Evolutionary conservation across 2,113 vertebrate species (phyloP).

Genomic region (Micronycteris hirsuta): DNA sequence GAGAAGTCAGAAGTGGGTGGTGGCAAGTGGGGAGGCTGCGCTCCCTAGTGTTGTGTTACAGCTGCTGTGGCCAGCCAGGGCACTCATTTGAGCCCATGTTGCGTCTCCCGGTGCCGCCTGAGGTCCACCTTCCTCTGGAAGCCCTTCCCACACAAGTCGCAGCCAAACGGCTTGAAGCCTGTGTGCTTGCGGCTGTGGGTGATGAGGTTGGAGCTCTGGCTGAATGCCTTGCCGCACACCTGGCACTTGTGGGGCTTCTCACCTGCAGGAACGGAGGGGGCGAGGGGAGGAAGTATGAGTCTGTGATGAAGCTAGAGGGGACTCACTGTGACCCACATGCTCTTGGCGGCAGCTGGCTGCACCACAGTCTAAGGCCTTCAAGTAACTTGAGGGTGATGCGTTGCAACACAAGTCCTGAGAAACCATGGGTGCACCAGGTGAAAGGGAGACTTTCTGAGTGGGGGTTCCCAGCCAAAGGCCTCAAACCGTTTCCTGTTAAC

Average conservation of each 20-base stretch:
- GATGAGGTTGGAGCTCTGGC: conserved; percentile 99
- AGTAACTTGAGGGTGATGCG: not conserved
- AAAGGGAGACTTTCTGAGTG: conserved; percentile 34
- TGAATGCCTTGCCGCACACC: conserved; percentile 99
- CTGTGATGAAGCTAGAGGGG: not conserved
- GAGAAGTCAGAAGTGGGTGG: not conserved
- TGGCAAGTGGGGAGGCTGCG: conserved; percentile 22
- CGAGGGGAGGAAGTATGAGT: not conserved
- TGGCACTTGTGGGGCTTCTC: conserved; percentile 99
- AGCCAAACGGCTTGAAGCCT: conserved; percentile 98
- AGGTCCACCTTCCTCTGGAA: conserved; percentile 99
- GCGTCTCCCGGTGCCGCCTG: conserved; percentile 95
- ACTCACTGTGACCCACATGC: conserved; percentile 15
- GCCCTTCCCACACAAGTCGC: conserved; percentile 96
- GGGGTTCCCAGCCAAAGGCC: conserved; percentile 55
- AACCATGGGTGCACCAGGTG: conserved; percentile 25
- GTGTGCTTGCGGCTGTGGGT: conserved; percentile 99
- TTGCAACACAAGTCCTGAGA: not conserved
- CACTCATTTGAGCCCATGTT: conserved; percentile 94
- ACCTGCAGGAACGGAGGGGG: conserved; percentile 80
- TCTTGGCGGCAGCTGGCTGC: conserved; percentile 36
- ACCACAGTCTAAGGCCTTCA: not conserved
- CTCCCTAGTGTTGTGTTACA: conserved; percentile 79
- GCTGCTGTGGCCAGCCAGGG: rapidly evolving
- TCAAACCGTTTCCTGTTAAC: conserved; percentile 67